phyloP scores from a whole-genome alignment of 2,113 vertebrate species.

The Lota lota region DNA sequence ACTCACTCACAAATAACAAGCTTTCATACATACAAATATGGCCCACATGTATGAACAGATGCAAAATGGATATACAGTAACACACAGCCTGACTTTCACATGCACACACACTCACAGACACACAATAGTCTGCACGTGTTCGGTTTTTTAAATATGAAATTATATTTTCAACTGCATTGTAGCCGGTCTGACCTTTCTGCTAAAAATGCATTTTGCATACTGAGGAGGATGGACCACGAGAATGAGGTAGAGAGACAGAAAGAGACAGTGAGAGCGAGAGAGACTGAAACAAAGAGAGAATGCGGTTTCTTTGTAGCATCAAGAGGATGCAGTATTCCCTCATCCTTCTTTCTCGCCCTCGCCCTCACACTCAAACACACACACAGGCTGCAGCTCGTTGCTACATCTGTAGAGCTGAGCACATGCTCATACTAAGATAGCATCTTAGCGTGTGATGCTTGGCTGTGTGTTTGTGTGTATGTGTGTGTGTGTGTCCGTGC shows the following conservation, averaged over 20 bases:
- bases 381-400: neutral
- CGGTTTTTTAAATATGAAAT: slow-evolving; percentile 23
- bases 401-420: too few relatives aligned
- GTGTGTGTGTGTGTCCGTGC: neutral
- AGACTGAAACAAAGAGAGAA: neutral
- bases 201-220: slow-evolving; percentile 31
- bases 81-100: neutral
- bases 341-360: neutral
- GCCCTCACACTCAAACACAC: too few relatives aligned
- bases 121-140: neutral
- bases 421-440: neutral
- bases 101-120: neutral
- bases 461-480: neutral
- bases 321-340: neutral
- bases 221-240: slow-evolving; percentile 11
- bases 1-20: neutral
- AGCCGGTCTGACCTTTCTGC: slow-evolving; percentile 33
- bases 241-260: slow-evolving; percentile 1
- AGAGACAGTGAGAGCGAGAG: neutral
- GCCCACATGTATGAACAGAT: neutral
- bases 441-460: neutral
- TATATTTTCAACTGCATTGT: slow-evolving; percentile 26
- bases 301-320: too few relatives aligned
- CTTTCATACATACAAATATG: neutral
- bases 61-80: neutral